A percentile compares a stretch with the other conserved stretches of the same genome.
Evolutionary conservation across 37 sponge, comb jelly and placozoan genomes (phyloP).

Genomic region (Beroe forskalii): DNA sequence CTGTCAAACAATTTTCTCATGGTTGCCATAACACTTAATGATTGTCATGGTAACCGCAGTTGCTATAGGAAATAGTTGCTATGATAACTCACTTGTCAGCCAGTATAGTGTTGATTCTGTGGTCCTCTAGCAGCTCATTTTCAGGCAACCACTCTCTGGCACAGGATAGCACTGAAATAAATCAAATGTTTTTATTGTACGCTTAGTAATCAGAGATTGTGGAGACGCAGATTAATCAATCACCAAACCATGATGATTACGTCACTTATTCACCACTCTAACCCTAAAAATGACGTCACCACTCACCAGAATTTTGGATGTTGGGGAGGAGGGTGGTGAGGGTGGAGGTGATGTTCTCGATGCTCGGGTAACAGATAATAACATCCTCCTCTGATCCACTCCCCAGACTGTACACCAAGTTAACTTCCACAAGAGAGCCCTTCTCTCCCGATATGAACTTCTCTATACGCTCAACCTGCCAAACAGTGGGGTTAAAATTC

Average conservation of each 20-base stretch:
- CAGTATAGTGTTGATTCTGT: slow-evolving; percentile 21
- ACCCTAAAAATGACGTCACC: too few relatives aligned
- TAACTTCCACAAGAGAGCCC: neutral
- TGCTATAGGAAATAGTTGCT: too few relatives aligned
- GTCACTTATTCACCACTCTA: too few relatives aligned
- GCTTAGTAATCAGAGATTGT: too few relatives aligned
- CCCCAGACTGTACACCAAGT: slow-evolving; percentile 36
- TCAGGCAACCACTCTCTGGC: slow-evolving; percentile 59
- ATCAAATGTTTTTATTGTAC: too few relatives aligned
- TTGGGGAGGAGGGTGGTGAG: slow-evolving; percentile 7
- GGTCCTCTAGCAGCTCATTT: neutral
- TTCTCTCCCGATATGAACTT: neutral
- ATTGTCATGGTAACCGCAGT: too few relatives aligned
- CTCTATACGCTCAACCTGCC: neutral
- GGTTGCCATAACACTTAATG: too few relatives aligned
- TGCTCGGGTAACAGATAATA: slow-evolving; percentile 44
- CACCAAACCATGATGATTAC: too few relatives aligned
- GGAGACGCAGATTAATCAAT: too few relatives aligned
- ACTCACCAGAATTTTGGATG: neutral
- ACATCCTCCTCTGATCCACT: slow-evolving; percentile 4
- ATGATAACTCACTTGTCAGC: slow-evolving; percentile 27
- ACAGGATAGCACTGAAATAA: slow-evolving; percentile 13
- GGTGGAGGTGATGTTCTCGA: neutral
- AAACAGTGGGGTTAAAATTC: too few relatives aligned
- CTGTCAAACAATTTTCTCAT: neutral